Percentiles rank a stretch among this genome's conserved stretches.
Evolutionary conservation across 2,113 vertebrate species (phyloP).

Genomic region (Alligator sinensis): DNA sequence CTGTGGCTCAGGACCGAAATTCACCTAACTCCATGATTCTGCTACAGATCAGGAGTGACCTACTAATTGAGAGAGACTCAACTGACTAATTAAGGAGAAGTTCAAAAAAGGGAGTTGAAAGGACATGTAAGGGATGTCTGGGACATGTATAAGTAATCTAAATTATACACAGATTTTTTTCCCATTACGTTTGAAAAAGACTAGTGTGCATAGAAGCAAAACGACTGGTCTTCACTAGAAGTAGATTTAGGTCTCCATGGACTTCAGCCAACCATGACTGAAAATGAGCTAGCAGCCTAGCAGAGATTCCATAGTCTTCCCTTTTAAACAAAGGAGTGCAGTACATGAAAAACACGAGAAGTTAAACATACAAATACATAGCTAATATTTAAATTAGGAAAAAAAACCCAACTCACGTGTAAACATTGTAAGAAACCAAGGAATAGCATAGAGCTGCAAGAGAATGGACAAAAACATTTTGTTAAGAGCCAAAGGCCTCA

Average conservation of each 20-base stretch:
- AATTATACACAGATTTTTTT: not conserved
- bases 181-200: no score
- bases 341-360: not conserved
- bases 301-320: no score
- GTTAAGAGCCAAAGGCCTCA: not conserved
- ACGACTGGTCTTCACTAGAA: not conserved
- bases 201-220: not conserved
- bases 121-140: not conserved
- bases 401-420: slow-evolving; percentile 89
- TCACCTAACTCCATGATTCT: not conserved
- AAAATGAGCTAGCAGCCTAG: not conserved
- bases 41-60: not conserved
- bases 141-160: not conserved
- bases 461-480: not conserved
- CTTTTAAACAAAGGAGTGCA: not conserved
- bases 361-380: not conserved
- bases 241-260: not conserved
- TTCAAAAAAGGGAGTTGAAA: not conserved
- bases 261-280: not conserved
- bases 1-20: not conserved
- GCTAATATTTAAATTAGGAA: not conserved
- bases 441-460: slow-evolving; percentile 94
- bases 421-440: slow-evolving; percentile 99
- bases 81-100: not conserved
- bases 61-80: not conserved